A percentile compares a stretch with the other conserved stretches of the same genome.
These are phyloP conservation scores for Drosophila sp. DNA, from an alignment of 1,140 invertebrate genomes.

Conservation along the genomic window DNA sequence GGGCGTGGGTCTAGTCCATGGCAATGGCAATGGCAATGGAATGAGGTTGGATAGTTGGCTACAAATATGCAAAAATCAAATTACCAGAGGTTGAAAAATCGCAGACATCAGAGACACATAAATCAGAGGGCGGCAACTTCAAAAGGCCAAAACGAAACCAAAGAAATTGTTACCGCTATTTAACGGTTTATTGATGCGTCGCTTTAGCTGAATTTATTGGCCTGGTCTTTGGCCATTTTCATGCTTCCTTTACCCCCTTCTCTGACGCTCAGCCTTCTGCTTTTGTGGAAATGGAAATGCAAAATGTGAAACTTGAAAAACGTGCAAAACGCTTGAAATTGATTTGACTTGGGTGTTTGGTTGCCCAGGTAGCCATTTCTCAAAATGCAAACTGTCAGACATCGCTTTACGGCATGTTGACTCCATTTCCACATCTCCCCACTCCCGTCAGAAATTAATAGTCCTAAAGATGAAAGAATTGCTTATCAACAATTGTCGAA, in stretches of 20 bases:
- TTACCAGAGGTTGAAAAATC: constrained; percentile 76
- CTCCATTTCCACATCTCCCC: background rate
- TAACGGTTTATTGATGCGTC: constrained; percentile 80
- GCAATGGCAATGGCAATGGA: background rate
- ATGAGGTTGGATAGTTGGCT: constrained; percentile 18
- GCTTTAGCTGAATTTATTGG: constrained; percentile 75
- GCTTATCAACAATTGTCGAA: background rate
- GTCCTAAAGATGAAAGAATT: constrained; percentile 15
- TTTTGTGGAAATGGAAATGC: constrained; percentile 28
- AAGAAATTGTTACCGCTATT: constrained; percentile 78
- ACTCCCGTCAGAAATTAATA: background rate
- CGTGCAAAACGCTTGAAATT: constrained; percentile 53
- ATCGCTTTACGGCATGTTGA: constrained; percentile 17
- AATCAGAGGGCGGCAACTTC: constrained; percentile 53
- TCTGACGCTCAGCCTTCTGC: too few species aligned
- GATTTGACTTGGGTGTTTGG: constrained; percentile 47
- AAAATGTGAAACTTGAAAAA: constrained; percentile 55
- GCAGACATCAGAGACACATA: constrained; percentile 77
- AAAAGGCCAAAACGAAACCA: constrained; percentile 52
- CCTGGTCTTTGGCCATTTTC: constrained; percentile 64
- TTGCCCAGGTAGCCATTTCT: constrained; percentile 34
- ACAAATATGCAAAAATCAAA: constrained; percentile 73
- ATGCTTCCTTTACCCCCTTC: background rate
- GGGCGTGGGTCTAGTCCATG: background rate
- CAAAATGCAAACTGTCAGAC: constrained; percentile 8